Base-by-base conservation (phyloP, 2,113 vertebrate genomes). In the Typhlomys cinereus region DNA sequence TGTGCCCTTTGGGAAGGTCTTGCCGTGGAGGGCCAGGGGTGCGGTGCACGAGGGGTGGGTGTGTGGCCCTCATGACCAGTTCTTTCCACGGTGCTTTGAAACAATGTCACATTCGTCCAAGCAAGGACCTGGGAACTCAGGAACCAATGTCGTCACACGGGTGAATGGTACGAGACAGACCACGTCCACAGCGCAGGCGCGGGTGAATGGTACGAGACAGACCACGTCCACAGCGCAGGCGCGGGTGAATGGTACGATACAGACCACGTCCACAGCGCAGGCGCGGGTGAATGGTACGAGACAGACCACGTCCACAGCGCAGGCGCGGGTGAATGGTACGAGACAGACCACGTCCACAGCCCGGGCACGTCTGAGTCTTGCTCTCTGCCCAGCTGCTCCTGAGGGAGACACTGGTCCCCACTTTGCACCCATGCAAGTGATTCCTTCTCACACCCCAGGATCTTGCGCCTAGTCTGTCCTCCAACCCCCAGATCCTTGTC, bases 1-100 rank as follows among this genome's bases (percentile, higher is more conserved):
- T 48, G 64, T 84, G 13, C 90, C 86, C 73, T 91, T 75, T 64
- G 1, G 29, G 61, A 70, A 48, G 21, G 57, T 44, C 70, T 82
- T 17, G 1, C 52, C 29, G 41, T 85, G 67, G 57, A 52, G 6
- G 61, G 57, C 14, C 14, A 18, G 4, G 34, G 74, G n/a, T 27
- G 7, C 7, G 29, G 48, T 5, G 36, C 70, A 71, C 61, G 52
- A 15, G 14, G 2, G 12, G 44, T 61, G 0, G 59, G 17, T 39
- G 25, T 50, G 54, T 2, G 34, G 25, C 1, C n/a, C 41, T 34
- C 36, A 54, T 7, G 21, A 46, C 11, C 34, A 9, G 4, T 17
- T 39, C 39, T 78, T 44, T 15, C n/a, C 67, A 31, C 23, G 3
- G 1, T 14, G 15, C 27, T 83, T 90, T 64, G 23, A 62, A 25